Evolutionary conservation across 2,113 vertebrate genomes (phyloP), one percentile per base, ranked within the genome.

Genomic region (Dicerorhinus sumatrensis): DNA sequence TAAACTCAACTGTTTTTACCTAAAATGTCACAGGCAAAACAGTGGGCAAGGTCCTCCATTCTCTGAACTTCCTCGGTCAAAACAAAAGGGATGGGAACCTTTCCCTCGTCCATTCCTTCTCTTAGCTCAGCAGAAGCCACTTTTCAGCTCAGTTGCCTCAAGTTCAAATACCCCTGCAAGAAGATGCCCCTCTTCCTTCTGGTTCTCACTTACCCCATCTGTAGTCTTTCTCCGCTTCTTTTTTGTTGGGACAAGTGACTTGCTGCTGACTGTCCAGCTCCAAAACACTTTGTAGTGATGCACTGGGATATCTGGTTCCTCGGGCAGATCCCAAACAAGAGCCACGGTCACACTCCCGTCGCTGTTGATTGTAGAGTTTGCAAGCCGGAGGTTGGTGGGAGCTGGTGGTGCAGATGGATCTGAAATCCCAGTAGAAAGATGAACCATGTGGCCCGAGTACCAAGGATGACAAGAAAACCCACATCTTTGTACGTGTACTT

Each of bases 221-320:
- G 99, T 98, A 77, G 99, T 99, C 99, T 99, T 99, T 72, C 99
- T 99, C 97, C 99, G 99, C 97, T 99, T 99, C 99, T 99, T 99
- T 97, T 99, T 99, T 13, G 99, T 99, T 4, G 99, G 99, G 82
- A 99, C 99, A n/a, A 99, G 97, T 0, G 99, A 99, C 98, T 99
- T 99, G 95, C 99, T 98, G 10, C 98, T 97, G 39, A 98, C 99
- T 0, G 98, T 99, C 99, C 99, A 99, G 98, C 99, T 99, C 99
- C 99, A 99, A 97, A 99, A 99, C 14, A 99, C 99, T 97, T 99
- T 99, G 98, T 99, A 99, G 98, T 99, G 99, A 84, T 99, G 99
- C 14, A 99, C 98, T 7, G 99, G 99, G 80, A 99, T 98, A 82
- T 99, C 99, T 0, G 99, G 99, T 62, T 99, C 99, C 96, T 99